These are phyloP conservation scores for Leptinotarsa rubiginosa DNA, from an alignment of 2,888 invertebrate genomes.

Conservation along the genomic window DNA sequence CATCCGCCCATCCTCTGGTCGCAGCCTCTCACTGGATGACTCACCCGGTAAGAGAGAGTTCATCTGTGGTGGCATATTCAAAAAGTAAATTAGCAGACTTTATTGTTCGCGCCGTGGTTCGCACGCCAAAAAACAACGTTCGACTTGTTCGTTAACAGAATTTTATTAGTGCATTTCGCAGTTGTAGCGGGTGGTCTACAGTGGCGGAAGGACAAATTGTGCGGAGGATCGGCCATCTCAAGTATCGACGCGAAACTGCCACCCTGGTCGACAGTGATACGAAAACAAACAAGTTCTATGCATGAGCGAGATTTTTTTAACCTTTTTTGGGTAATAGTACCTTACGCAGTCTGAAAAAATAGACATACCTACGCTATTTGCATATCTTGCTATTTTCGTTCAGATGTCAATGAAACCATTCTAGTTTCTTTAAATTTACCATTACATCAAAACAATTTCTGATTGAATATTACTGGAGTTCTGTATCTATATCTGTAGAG, in stretches of 20 bases:
- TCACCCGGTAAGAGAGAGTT: slow-evolving; percentile 3
- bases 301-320: too few relatives aligned
- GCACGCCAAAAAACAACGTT: slow-evolving; percentile 42
- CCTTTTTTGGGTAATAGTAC: too few relatives aligned
- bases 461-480: too few relatives aligned
- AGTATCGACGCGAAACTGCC: not conserved
- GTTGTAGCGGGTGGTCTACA: slow-evolving; percentile 48
- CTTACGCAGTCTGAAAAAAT: too few relatives aligned
- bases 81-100: slow-evolving; percentile 44
- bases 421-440: too few relatives aligned
- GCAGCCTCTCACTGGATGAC: not conserved
- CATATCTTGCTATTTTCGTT: too few relatives aligned
- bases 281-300: too few relatives aligned
- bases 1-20: not conserved
- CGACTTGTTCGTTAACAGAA: slow-evolving; percentile 46
- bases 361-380: too few relatives aligned
- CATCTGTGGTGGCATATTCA: slow-evolving; percentile 35
- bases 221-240: not conserved
- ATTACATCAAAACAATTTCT: too few relatives aligned
- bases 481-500: too few relatives aligned
- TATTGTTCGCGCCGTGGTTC: slow-evolving; percentile 45
- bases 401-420: too few relatives aligned
- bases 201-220: slow-evolving; percentile 18
- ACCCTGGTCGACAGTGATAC: too few relatives aligned
- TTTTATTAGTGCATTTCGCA: slow-evolving; percentile 47